These are phyloP conservation scores for Strix uralensis DNA, from an alignment of 2,113 vertebrate species.

Conservation along the genomic window DNA sequence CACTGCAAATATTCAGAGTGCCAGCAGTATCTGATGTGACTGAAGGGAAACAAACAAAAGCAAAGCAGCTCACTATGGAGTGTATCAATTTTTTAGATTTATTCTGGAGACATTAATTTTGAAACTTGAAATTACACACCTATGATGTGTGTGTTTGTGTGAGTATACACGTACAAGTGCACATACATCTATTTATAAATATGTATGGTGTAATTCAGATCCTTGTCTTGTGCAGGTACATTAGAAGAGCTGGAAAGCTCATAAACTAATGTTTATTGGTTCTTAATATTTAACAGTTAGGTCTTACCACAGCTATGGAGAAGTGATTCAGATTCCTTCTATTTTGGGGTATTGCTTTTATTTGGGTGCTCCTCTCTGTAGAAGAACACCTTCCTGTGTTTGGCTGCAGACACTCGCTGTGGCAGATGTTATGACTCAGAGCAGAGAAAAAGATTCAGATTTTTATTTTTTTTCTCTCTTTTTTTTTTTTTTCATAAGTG, in stretches of 20 bases:
- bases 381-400: neutral
- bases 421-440: slow-evolving; percentile 38
- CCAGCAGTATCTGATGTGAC: neutral
- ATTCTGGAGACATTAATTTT: neutral
- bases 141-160: neutral
- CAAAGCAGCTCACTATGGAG: neutral
- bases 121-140: neutral
- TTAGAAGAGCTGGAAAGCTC: neutral
- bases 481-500: neutral
- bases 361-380: neutral
- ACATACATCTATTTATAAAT: neutral
- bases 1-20: neutral
- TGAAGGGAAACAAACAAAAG: neutral
- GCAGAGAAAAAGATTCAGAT: neutral
- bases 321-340: neutral
- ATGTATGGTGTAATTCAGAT: neutral
- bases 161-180: neutral
- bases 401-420: neutral
- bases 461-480: neutral
- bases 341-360: neutral
- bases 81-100: neutral
- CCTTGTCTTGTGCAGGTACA: neutral
- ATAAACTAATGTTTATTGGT: neutral
- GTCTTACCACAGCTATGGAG: neutral
- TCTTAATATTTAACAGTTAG: neutral